Evolutionary conservation across 2,797 vertebrate species (phyloP).

Genomic region (Lerista edwardsae): DNA sequence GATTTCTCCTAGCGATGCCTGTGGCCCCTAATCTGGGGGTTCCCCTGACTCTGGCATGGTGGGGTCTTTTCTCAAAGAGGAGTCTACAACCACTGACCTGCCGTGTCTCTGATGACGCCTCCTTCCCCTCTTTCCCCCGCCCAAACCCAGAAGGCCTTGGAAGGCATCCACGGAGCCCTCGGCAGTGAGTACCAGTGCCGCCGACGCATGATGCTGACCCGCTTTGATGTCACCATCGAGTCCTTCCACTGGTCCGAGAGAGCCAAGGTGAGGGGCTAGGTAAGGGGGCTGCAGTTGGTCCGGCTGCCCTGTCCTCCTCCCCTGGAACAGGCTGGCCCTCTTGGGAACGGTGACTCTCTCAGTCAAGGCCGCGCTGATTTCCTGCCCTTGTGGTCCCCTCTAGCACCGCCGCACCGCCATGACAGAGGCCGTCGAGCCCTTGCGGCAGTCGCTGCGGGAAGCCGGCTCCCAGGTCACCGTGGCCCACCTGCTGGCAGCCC

Average conservation of each 20-base stretch:
- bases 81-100: background rate
- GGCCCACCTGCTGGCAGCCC: slow-evolving; percentile 82
- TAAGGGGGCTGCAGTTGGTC: background rate
- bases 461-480: slow-evolving; percentile 73
- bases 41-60: background rate
- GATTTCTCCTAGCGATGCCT: rapidly evolving
- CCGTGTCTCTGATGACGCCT: slow-evolving; percentile 46
- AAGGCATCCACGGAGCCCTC: slow-evolving; percentile 71
- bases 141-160: slow-evolving; percentile 64
- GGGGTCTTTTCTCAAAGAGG: no score
- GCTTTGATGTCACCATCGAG: slow-evolving; percentile 85
- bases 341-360: no score
- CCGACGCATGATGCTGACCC: slow-evolving; percentile 84
- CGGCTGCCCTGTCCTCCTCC: background rate
- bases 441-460: slow-evolving; percentile 56
- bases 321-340: background rate
- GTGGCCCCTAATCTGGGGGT: background rate
- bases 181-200: slow-evolving; percentile 82
- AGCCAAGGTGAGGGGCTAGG: slow-evolving; percentile 75
- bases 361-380: no score
- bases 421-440: slow-evolving; percentile 69
- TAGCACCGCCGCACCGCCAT: slow-evolving; percentile 78
- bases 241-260: slow-evolving; percentile 90
- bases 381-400: background rate
- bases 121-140: background rate